Evolutionary conservation across 2,113 vertebrate genomes (phyloP), one percentile per base, ranked within the genome.

Genomic region (Bubo scandiacus): DNA sequence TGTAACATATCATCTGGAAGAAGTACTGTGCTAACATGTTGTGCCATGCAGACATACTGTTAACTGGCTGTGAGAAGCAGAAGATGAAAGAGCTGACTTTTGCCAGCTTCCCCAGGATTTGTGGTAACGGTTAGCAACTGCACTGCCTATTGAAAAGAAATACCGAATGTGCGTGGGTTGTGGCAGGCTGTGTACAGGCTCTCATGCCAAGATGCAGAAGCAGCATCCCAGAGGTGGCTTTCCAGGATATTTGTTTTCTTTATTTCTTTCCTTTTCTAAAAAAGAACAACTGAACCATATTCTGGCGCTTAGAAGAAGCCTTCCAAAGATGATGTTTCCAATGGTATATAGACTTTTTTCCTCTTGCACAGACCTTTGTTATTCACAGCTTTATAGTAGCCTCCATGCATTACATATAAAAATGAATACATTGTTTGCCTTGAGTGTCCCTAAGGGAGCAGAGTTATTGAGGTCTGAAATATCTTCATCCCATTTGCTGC

Each of bases 391-490:
- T 89, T 86, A 54, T 52, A 92, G 80, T 4, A 87, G 88, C 47
- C 61, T 65, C 36, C 36, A 10, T 43, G 22, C 54, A 55, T 72
- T 90, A 62, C n/a, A 47, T 25, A 29, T 9, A 71, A 80, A 74
- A 95, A 91, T 52, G 54, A 94, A 65, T 36, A 57, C 38, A 65
- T 40, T 15, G 6, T 68, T 94, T 71, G 45, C 30, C 67, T 43
- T 40, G 20, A 58, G 26, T 66, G 54, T 91, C 91, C 92, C 81
- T 79, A 63, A 85, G 74, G 90, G 81, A 94, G 86, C 30, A 30
- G 29, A 96, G 65, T 92, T 94, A 97, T 2, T 67, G 71, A 96
- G 52, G 86, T 90, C 81, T 94, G 57, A 90, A 96, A 87, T 79
- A 79, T 73, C 95, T 96, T 80, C 68, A 88, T 85, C 84, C 63